Evolutionary conservation across 2,797 vertebrate genomes (phyloP).

Genomic region (Emys orbicularis): DNA sequence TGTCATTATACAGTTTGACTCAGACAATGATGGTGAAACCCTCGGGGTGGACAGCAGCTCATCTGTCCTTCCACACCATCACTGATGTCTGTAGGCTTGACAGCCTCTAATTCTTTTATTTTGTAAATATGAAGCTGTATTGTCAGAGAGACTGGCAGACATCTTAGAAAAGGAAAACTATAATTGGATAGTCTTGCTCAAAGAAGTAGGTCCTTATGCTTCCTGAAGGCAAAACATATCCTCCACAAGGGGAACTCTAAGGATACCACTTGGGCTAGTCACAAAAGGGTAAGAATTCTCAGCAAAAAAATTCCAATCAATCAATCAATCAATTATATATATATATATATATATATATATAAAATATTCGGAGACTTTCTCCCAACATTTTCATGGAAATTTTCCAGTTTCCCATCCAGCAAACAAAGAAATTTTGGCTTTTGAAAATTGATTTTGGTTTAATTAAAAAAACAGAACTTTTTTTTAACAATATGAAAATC

Average conservation of each 20-base stretch:
- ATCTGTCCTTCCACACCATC: not conserved
- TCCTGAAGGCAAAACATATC: not conserved
- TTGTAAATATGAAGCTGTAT: not conserved
- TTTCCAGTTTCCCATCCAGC: not conserved
- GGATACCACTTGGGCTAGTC: too few relatives aligned
- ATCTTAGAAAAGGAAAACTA: not conserved
- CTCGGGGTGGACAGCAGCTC: not conserved
- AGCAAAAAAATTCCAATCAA: not conserved
- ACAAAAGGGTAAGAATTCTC: not conserved
- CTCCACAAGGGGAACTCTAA: not conserved
- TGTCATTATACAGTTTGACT: not conserved
- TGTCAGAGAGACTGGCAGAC: not conserved
- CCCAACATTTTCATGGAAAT: not conserved
- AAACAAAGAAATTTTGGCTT: not conserved
- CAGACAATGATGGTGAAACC: not conserved
- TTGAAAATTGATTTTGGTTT: not conserved
- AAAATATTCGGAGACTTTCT: not conserved
- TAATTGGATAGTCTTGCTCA: not conserved
- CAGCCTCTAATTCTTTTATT: not conserved
- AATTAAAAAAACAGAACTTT: not conserved
- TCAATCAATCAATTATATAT: too few relatives aligned
- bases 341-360: too few relatives aligned
- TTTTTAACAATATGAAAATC: not conserved
- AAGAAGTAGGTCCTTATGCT: not conserved
- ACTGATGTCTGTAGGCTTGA: not conserved